These are phyloP conservation scores for Mastacembelus armatus DNA, from an alignment of 2,797 vertebrate species.

Conservation along the genomic window DNA sequence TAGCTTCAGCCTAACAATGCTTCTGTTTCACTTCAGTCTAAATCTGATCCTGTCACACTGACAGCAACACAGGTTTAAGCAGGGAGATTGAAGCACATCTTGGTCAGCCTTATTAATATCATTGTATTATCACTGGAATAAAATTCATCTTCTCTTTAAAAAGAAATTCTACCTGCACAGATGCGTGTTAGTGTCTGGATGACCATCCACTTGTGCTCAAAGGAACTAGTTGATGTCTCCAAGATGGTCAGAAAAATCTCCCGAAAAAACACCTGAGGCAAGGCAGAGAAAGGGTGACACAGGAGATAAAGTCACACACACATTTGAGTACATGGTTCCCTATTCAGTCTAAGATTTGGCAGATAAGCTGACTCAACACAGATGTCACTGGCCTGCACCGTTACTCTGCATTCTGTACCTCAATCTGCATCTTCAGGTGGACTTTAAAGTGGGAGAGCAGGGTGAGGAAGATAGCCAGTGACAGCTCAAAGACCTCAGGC, in stretches of 20 bases:
- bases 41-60: not conserved
- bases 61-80: not conserved
- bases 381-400: not conserved
- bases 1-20: not conserved
- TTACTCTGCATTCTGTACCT: constrained; percentile 80
- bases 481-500: constrained; percentile 97
- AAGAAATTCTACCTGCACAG: constrained; percentile 91
- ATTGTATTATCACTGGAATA: not conserved
- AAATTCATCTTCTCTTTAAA: not conserved
- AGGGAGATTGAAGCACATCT: not conserved
- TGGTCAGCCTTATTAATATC: not conserved
- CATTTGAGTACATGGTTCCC: too few relatives aligned
- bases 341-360: not conserved
- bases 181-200: constrained; percentile 98
- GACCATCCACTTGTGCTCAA: constrained; percentile 99
- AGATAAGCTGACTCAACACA: not conserved
- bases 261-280: constrained; percentile 93
- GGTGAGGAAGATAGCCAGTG: constrained; percentile 96
- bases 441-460: constrained; percentile 97
- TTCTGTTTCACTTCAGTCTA: not conserved
- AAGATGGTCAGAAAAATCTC: constrained; percentile 98
- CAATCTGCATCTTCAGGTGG: constrained; percentile 98
- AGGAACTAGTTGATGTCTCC: constrained; percentile 96
- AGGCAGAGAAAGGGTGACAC: not conserved
- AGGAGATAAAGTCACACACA: not conserved